Base-by-base conservation (phyloP, 2,797 vertebrate species). In the Ambastaia sidthimunki region DNA sequence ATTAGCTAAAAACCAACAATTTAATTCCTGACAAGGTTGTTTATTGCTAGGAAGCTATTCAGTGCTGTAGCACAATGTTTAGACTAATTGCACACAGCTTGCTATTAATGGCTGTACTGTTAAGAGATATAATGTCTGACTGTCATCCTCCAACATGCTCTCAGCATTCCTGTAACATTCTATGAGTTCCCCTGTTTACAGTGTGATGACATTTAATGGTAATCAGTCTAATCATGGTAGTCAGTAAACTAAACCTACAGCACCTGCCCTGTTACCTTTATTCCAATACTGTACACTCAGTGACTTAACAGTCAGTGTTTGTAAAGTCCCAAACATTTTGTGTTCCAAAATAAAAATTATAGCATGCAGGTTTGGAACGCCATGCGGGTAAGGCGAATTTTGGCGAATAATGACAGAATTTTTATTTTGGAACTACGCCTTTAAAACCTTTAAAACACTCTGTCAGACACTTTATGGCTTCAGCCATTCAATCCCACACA, bases 61-160 rank as follows among this genome's bases (percentile, higher is more conserved):
- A 7, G 2, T 57, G 16, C 21, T 57, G 54, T 50, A 48, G 23
- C 75, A 48, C 9, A 9, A 31, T 71, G 67, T 78, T 63, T 78
- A 41, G 76, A 37, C 67, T 78, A 78, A 78, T 78, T 78, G 67
- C 48, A 47, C 67, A 50, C 76, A 71, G 47, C 44, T 11, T 78
- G 57, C 47, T 71, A 63, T 63, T 78, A 78, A 52, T 78, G 67
- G 28, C 25, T 13, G 37, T 71, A 78, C 67, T 41, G 75, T 44
- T 65, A 65, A 28, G 62, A 65, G 62, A 37, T 65, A 65, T 65
- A 63, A 63, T 63, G n/a, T 65, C 18, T 65, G 28, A 69, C 34
- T 66, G n/a, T 69, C 54, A 55, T 82, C 76, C 76, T 69, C 69
- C 62, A 78, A 59, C 71, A 73, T 41, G 71, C 75, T 74, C 62